Evolutionary conservation across 2,113 vertebrate species (phyloP).

Genomic region (Onychostoma macrolepis): DNA sequence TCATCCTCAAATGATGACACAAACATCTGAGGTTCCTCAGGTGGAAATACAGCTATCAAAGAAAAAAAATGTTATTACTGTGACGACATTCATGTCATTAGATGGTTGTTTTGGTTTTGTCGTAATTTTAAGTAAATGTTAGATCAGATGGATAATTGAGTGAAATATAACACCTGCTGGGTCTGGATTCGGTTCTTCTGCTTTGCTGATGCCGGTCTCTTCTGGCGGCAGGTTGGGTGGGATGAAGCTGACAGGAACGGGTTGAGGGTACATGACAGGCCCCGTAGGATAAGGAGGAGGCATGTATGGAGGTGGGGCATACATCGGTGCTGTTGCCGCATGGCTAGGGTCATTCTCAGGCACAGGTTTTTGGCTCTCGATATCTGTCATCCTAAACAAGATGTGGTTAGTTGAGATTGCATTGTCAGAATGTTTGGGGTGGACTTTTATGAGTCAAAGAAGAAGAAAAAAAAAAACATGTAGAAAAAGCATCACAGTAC

Average conservation of each 20-base stretch:
- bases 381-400: slow-evolving; percentile 60
- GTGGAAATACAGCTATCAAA: not conserved
- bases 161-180: not conserved
- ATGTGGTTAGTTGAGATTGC: not conserved
- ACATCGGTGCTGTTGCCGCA: not conserved
- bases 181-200: slow-evolving; percentile 6
- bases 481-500: not conserved
- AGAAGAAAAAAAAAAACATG: not conserved
- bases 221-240: slow-evolving; percentile 36
- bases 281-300: slow-evolving; percentile 62
- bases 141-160: not conserved
- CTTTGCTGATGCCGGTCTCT: not conserved
- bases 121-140: not conserved
- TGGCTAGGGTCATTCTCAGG: not conserved
- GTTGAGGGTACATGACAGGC: not conserved
- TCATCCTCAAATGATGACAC: slow-evolving; percentile 61
- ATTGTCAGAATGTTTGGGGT: not conserved
- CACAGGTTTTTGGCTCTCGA: not conserved
- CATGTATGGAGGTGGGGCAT: slow-evolving; percentile 39
- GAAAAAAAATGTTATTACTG: not conserved
- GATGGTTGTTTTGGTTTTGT: not conserved
- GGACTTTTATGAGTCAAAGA: not conserved
- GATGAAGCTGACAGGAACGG: not conserved
- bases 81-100: not conserved
- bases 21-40: rapidly evolving